These are phyloP conservation scores for Stegostoma tigrinum DNA, from an alignment of 2,113 vertebrate genomes.

Conservation along the genomic window DNA sequence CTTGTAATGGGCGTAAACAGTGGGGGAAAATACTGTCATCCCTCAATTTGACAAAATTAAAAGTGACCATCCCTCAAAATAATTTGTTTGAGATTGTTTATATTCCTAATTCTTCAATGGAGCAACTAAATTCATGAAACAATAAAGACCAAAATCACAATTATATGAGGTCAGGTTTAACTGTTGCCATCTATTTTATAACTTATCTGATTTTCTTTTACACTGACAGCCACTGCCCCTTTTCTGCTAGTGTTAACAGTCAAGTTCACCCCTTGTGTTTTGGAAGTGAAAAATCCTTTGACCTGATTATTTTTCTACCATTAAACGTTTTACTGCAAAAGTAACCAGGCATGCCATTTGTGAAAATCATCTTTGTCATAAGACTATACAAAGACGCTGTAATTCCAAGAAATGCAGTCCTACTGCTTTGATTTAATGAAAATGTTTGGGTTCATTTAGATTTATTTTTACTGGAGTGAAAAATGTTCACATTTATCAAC, in stretches of 20 bases:
- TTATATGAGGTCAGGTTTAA: not conserved
- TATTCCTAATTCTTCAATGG: slow-evolving; percentile 10
- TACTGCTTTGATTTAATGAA: not conserved
- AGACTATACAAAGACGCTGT: not conserved
- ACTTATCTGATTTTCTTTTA: not conserved
- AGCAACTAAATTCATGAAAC: slow-evolving; percentile 17
- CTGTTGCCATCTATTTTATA: not conserved
- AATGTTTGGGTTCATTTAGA: not conserved
- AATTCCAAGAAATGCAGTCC: not conserved
- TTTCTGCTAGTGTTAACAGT: not conserved
- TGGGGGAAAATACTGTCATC: not conserved
- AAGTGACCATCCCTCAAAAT: not conserved
- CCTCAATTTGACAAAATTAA: not conserved
- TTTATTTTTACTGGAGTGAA: not conserved
- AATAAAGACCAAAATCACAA: not conserved
- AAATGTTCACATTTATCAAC: not conserved
- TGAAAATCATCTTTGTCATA: not conserved
- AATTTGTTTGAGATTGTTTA: not conserved
- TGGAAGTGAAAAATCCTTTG: slow-evolving; percentile 2
- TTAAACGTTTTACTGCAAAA: not conserved
- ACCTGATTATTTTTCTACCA: not conserved
- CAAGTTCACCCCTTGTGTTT: not conserved
- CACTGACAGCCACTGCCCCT: not conserved
- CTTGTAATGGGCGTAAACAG: not conserved
- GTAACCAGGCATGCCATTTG: not conserved